These are phyloP conservation scores for Phacellophora camtschatica DNA, from an alignment of 30 jellyfish, hydroid and myxozoan genomes.

Conservation along the genomic window DNA sequence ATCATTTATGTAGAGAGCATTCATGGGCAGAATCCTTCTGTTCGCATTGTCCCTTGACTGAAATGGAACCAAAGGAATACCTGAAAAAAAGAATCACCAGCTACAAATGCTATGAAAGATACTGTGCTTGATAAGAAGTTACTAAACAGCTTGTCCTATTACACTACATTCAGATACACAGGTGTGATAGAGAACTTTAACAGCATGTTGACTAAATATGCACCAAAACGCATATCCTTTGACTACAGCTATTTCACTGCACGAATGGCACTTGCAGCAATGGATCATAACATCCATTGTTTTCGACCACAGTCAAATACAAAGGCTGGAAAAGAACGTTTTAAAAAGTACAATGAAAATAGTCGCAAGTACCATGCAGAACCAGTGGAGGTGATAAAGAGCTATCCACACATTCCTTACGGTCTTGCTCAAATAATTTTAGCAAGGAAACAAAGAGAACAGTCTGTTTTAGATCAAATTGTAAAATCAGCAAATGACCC, in stretches of 20 bases:
- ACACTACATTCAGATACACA: conserved; percentile 34
- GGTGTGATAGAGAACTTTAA: conserved; percentile 34
- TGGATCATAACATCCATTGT: conserved; percentile 39
- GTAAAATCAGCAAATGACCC: conserved; percentile 9
- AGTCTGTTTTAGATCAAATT: neutral
- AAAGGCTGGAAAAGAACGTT: conserved; percentile 17
- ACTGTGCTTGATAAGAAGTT: conserved; percentile 9
- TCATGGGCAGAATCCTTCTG: conserved; percentile 18
- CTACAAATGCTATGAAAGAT: neutral
- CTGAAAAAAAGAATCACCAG: neutral
- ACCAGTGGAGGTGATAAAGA: conserved; percentile 21
- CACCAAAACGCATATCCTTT: conserved; percentile 29
- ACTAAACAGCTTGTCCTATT: neutral
- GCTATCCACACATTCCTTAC: neutral
- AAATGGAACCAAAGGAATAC: conserved; percentile 2
- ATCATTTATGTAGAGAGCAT: conserved; percentile 21
- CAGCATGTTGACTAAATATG: conserved; percentile 40
- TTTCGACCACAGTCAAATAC: neutral
- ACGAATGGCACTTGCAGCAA: conserved; percentile 35
- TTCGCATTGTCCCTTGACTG: conserved; percentile 20
- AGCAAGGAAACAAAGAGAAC: neutral
- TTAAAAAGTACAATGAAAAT: neutral
- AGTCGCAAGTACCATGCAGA: conserved; percentile 20
- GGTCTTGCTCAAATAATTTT: conserved; percentile 5
- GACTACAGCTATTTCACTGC: conserved; percentile 8